Evolutionary conservation across 2,113 vertebrate species (phyloP).

Genomic region (Macheiramphus alcinus): DNA sequence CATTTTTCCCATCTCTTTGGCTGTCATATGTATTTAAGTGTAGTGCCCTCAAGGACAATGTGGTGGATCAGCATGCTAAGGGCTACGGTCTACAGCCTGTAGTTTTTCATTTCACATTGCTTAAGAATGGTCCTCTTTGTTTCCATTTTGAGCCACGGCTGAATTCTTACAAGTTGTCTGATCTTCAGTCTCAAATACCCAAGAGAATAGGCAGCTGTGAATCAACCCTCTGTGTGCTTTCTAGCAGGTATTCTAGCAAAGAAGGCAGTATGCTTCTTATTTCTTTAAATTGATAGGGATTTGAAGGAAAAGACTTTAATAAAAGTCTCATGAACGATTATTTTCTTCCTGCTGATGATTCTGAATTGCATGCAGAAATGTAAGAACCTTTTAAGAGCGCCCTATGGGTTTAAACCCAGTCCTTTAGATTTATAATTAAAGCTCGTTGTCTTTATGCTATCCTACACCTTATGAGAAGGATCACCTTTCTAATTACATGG

Average conservation of each 20-base stretch:
- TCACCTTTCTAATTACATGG: slow-evolving; percentile 46
- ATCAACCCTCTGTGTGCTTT: slow-evolving; percentile 66
- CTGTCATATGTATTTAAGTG: slow-evolving; percentile 73
- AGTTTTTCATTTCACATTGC: slow-evolving; percentile 71
- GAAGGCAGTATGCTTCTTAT: slow-evolving; percentile 53
- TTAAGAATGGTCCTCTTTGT: slow-evolving; percentile 78
- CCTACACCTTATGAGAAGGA: slow-evolving; percentile 44
- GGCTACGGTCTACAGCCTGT: slow-evolving; percentile 59
- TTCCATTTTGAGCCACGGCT: slow-evolving; percentile 75
- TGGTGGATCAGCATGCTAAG: slow-evolving; percentile 64
- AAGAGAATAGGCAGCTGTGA: slow-evolving; percentile 74
- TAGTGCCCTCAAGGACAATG: slow-evolving; percentile 73
- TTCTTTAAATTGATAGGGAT: slow-evolving; percentile 71
- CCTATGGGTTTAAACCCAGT: slow-evolving; percentile 44
- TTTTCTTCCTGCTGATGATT: slow-evolving; percentile 53
- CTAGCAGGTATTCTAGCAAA: slow-evolving; percentile 69
- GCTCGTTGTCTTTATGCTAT: slow-evolving; percentile 53
- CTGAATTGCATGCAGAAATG: slow-evolving; percentile 52
- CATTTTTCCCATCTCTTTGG: slow-evolving; percentile 64
- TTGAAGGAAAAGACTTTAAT: slow-evolving; percentile 68
- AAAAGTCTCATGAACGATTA: slow-evolving; percentile 66
- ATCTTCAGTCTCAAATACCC: slow-evolving; percentile 76
- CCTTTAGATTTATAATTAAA: slow-evolving; percentile 67
- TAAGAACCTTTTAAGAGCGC: slow-evolving; percentile 24
- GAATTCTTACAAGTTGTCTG: slow-evolving; percentile 78